phyloP scores from a whole-genome alignment of 2,113 vertebrate genomes.

The Micronycteris hirsuta region DNA sequence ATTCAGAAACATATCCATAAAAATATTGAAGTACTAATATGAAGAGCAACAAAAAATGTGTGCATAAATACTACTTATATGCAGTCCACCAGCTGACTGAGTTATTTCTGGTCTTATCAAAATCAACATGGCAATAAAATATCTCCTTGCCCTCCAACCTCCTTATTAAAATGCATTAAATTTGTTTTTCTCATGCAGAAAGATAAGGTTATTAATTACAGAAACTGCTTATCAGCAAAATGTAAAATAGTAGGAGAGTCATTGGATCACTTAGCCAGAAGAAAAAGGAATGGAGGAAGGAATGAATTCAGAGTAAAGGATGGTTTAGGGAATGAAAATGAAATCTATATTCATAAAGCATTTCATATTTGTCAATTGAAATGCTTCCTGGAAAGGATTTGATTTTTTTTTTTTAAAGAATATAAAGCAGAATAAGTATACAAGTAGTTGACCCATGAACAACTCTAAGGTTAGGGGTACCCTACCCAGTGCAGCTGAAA shows the following conservation, averaged over 20 bases:
- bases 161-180: constrained; percentile 64
- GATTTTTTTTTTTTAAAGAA: background rate
- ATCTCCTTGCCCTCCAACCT: constrained; percentile 33
- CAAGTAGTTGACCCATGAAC: background rate
- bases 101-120: constrained; percentile 54
- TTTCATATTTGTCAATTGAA: background rate
- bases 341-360: background rate
- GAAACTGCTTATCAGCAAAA: constrained; percentile 61
- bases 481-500: background rate
- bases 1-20: background rate
- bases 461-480: background rate
- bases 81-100: background rate
- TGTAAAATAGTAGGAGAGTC: constrained; percentile 22
- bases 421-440: background rate
- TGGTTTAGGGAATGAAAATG: background rate
- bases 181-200: constrained; percentile 63
- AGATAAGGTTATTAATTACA: constrained; percentile 69
- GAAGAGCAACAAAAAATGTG: background rate
- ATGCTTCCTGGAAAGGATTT: background rate
- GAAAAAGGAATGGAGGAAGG: background rate
- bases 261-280: background rate
- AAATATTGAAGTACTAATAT: background rate
- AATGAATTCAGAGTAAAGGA: background rate
- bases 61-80: background rate
- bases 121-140: constrained; percentile 55